phyloP scores from a whole-genome alignment of 2,888 invertebrate species.

The Escarpia spicata region DNA sequence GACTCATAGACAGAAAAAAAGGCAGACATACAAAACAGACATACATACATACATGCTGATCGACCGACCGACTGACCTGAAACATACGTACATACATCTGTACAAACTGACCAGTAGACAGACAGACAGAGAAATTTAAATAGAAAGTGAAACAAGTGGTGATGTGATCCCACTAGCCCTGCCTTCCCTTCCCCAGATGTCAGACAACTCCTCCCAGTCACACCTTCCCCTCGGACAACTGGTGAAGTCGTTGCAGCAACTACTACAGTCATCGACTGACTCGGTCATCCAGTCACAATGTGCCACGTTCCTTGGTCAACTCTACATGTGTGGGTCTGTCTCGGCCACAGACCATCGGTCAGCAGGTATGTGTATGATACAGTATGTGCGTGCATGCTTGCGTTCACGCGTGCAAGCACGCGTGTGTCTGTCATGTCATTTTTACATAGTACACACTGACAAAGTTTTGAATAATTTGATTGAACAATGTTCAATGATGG shows the following conservation, averaged over 20 bases:
- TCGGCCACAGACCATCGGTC: not conserved
- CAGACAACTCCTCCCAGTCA: not conserved
- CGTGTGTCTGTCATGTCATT: no score
- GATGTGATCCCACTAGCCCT: not conserved
- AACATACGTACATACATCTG: no score
- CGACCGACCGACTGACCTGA: no score
- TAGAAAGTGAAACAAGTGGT: not conserved
- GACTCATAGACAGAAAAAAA: not conserved
- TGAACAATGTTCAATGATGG: no score
- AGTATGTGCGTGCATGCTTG: not conserved
- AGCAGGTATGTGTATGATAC: conserved; percentile 21
- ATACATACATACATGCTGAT: no score
- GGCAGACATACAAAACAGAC: no score
- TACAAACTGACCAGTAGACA: no score
- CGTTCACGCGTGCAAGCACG: not conserved
- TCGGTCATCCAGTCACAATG: conserved; percentile 12
- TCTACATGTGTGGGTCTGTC: conserved; percentile 5
- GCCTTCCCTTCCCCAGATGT: not conserved
- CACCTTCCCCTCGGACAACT: not conserved
- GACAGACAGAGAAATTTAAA: no score
- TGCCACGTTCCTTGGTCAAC: not conserved
- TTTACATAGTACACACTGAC: no score
- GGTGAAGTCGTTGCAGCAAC: not conserved
- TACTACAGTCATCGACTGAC: not conserved
- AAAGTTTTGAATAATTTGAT: no score